Evolutionary conservation across 2,113 vertebrate species (phyloP).

Genomic region (Chaetura pelagica): DNA sequence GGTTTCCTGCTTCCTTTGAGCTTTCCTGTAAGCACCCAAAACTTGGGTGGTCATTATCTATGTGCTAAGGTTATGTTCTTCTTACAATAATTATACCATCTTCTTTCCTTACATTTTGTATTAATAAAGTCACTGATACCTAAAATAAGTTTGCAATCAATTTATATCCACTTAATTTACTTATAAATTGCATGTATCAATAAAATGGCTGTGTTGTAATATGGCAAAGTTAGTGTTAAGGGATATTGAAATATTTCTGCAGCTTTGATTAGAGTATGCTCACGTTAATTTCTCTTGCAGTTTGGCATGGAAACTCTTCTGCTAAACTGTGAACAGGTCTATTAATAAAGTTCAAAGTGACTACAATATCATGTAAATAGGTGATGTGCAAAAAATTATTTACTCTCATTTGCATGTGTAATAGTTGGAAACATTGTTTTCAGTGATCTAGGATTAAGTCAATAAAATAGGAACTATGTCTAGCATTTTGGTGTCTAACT

Average conservation of each 20-base stretch:
- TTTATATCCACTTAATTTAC: background rate
- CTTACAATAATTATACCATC: background rate
- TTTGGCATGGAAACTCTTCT: background rate
- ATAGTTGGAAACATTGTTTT: background rate
- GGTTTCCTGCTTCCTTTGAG: background rate
- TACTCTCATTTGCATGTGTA: background rate
- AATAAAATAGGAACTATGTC: background rate
- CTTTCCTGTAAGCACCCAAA: background rate
- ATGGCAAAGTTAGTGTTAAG: background rate
- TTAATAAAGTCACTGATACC: background rate
- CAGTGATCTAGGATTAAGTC: background rate
- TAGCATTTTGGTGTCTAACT: background rate
- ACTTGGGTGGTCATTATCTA: background rate
- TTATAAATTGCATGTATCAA: background rate
- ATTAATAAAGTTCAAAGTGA: background rate
- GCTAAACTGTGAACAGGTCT: background rate
- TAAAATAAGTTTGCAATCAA: background rate
- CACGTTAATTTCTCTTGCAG: background rate
- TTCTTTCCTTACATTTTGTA: background rate
- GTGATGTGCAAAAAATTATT: background rate
- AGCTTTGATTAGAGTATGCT: background rate
- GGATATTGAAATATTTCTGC: background rate
- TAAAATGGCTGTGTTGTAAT: background rate
- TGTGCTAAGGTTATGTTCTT: background rate
- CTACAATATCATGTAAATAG: background rate